Evolutionary conservation across 1,140 invertebrate species (phyloP).

Genomic region (Heterodera carotae): DNA sequence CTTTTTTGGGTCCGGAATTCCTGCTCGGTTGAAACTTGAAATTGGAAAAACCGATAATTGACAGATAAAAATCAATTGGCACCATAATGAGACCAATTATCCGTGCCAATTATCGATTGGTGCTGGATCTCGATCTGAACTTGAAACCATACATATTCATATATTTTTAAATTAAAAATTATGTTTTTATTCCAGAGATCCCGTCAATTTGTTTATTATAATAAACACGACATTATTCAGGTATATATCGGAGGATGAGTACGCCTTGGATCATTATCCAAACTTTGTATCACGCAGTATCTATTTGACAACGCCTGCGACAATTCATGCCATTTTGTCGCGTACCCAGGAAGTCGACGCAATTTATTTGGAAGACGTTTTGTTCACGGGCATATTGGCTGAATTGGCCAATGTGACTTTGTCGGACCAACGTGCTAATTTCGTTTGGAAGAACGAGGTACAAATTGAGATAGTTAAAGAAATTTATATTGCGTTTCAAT

Average conservation of each 20-base stretch:
- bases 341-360: neutral
- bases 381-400: constrained; percentile 39
- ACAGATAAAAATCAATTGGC: no score
- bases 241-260: constrained; percentile 16
- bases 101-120: no score
- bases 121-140: no score
- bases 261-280: constrained; percentile 1
- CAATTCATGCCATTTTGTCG: constrained; percentile 13
- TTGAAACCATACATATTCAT: no score
- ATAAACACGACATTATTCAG: neutral
- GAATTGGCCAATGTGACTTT: constrained; percentile 20
- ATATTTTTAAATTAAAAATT: neutral
- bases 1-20: no score
- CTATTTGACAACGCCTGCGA: constrained; percentile 3
- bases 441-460: neutral
- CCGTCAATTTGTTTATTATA: no score
- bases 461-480: no score
- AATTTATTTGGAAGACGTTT: constrained; percentile 35
- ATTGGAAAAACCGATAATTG: no score
- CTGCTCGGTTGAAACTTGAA: no score
- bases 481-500: no score
- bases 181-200: neutral
- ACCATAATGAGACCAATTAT: no score
- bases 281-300: neutral
- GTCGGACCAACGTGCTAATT: neutral